phyloP scores from a whole-genome alignment of 2,113 vertebrate genomes.

The Rhinopithecus roxellana region DNA sequence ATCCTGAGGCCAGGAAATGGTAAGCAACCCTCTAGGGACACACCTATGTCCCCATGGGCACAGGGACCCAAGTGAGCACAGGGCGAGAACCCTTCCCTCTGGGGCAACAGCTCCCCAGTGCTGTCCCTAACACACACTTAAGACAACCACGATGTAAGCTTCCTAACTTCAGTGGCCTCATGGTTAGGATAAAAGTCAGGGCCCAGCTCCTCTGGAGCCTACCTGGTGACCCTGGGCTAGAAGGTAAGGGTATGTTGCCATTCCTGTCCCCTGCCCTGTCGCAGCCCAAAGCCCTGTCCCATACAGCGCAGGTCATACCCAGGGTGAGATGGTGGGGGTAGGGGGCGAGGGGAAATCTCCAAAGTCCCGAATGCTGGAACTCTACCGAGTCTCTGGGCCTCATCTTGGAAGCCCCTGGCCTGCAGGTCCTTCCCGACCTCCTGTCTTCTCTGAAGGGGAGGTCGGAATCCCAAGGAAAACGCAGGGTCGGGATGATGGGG shows the following conservation, averaged over 20 bases:
- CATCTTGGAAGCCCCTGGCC: neutral
- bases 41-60: neutral
- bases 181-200: neutral
- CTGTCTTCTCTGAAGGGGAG: neutral
- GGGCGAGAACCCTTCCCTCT: neutral
- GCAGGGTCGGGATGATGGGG: neutral
- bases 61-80: neutral
- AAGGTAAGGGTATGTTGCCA: neutral
- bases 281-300: neutral
- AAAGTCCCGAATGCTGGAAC: neutral
- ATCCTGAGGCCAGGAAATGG: slow-evolving; percentile 74
- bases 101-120: neutral
- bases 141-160: neutral
- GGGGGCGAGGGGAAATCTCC: neutral
- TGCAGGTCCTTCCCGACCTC: neutral
- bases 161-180: neutral
- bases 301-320: neutral
- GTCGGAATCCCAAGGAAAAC: neutral
- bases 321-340: neutral
- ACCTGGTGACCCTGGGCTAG: neutral
- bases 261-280: neutral
- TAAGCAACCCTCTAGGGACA: neutral
- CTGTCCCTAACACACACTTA: neutral
- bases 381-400: neutral
- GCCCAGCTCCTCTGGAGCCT: neutral